Percentiles rank a stretch among this genome's conserved stretches.
phyloP scores from a whole-genome alignment of 2,888 invertebrate genomes.

The Papilio elwesi region DNA sequence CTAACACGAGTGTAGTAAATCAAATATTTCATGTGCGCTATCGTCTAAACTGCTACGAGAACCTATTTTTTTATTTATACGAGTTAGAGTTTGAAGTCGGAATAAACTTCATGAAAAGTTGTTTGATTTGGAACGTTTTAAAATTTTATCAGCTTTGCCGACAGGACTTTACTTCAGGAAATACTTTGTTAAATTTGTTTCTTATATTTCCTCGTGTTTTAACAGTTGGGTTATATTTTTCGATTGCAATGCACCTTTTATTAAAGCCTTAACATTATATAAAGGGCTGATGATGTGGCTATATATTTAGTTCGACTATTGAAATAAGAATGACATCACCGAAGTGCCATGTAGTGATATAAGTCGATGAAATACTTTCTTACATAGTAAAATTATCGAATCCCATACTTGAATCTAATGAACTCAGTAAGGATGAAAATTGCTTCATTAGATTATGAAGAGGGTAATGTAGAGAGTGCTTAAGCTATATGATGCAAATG shows the following conservation, averaged over 20 bases:
- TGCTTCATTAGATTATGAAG: constrained; percentile 4
- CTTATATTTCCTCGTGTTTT: neutral
- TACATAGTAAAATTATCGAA: no score
- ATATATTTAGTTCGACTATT: no score
- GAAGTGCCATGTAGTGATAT: no score
- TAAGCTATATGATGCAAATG: neutral
- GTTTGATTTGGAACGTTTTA: constrained; percentile 29
- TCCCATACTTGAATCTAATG: neutral
- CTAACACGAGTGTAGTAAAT: constrained; percentile 14
- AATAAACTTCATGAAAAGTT: constrained; percentile 37
- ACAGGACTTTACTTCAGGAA: constrained; percentile 11
- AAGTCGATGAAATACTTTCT: no score
- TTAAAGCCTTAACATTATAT: no score
- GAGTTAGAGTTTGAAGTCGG: constrained; percentile 29
- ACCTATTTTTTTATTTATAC: constrained; percentile 33
- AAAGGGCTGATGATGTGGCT: no score
- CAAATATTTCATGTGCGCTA: constrained; percentile 30
- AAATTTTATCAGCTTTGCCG: constrained; percentile 24
- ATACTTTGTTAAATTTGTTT: constrained; percentile 5
- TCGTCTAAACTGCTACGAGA: constrained; percentile 25
- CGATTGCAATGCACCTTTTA: neutral
- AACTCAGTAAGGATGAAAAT: constrained; percentile 5
- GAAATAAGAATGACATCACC: no score
- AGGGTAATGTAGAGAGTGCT: constrained; percentile 13
- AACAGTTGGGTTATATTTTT: neutral